Evolutionary conservation across 2,797 vertebrate species (phyloP).

Genomic region (Orestias chungarensis): DNA sequence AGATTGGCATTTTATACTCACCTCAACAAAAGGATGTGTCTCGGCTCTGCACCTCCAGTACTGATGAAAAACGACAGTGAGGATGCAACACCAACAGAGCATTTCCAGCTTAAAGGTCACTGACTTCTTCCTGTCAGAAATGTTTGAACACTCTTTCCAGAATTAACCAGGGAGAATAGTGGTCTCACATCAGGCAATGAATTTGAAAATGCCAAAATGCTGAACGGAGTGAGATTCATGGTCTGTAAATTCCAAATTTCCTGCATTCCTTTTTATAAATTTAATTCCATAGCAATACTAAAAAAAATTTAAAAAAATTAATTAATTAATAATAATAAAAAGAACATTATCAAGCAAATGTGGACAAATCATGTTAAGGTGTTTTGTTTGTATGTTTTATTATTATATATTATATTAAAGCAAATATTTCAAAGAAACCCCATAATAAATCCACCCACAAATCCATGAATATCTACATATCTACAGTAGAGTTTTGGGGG

Average conservation of each 20-base stretch:
- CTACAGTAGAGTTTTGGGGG: not conserved
- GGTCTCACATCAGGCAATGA: constrained; percentile 35
- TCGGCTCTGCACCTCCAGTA: constrained; percentile 27
- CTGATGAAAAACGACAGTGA: constrained; percentile 51
- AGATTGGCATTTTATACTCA: constrained; percentile 70
- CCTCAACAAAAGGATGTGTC: constrained; percentile 48
- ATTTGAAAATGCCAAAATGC: constrained; percentile 30
- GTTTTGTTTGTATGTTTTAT: not conserved
- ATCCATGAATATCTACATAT: not conserved
- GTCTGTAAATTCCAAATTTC: not conserved
- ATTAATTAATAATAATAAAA: too few relatives aligned
- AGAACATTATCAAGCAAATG: not conserved
- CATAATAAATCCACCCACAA: not conserved
- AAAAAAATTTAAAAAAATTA: too few relatives aligned
- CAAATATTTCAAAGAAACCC: not conserved
- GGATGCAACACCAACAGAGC: constrained; percentile 32
- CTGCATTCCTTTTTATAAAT: not conserved
- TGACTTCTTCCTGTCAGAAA: constrained; percentile 57
- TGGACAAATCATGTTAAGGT: not conserved
- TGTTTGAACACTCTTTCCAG: constrained; percentile 36
- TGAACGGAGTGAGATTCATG: constrained; percentile 3
- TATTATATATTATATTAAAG: too few relatives aligned
- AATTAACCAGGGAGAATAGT: constrained; percentile 29
- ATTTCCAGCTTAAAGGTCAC: constrained; percentile 71
- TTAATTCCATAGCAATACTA: not conserved